These are phyloP conservation scores for Cichladusa arquata DNA, from an alignment of 2,113 vertebrate species.

Conservation along the genomic window DNA sequence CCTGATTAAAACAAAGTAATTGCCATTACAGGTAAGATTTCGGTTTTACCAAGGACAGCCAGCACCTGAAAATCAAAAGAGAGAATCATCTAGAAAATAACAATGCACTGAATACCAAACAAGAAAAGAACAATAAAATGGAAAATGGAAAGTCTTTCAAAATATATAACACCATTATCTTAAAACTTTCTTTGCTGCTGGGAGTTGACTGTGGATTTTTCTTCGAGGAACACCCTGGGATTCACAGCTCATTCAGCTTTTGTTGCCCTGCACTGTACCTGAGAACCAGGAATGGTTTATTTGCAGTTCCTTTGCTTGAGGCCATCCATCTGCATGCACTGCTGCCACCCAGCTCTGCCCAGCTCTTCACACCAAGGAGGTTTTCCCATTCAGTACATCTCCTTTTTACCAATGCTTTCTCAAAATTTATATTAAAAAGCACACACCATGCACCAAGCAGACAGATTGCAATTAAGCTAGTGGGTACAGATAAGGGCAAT, in stretches of 20 bases:
- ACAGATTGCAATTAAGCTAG: not conserved
- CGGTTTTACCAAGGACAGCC: not conserved
- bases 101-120: not conserved
- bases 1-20: not conserved
- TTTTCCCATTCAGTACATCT: not conserved
- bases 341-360: not conserved
- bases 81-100: not conserved
- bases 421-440: not conserved
- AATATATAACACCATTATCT: not conserved
- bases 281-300: not conserved
- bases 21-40: not conserved
- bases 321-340: fast-evolving
- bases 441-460: not conserved
- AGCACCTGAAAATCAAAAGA: not conserved
- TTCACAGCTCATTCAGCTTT: not conserved
- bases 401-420: not conserved
- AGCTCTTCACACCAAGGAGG: not conserved
- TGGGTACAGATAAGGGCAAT: not conserved
- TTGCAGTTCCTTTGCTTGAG: not conserved
- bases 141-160: not conserved
- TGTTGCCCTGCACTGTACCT: not conserved
- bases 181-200: not conserved
- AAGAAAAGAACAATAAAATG: not conserved
- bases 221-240: not conserved
- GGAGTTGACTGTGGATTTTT: not conserved